phyloP scores from a whole-genome alignment of 1,140 invertebrate genomes.

The Whitmania pigra region DNA sequence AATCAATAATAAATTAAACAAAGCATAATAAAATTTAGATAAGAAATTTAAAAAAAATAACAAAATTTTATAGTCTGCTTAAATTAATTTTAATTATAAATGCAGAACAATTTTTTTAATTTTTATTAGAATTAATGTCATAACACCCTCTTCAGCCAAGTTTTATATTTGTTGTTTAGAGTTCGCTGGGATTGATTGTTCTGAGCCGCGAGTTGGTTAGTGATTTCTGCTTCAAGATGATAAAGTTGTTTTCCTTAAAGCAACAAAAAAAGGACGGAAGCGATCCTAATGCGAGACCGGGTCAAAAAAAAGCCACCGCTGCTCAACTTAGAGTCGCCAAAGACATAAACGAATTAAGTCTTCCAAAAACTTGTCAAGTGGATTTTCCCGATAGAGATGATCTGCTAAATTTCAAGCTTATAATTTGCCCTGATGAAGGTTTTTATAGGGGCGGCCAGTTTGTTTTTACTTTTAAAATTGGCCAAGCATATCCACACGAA shows the following conservation, averaged over 20 bases:
- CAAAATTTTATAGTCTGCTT: too few species aligned
- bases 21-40: too few species aligned
- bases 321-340: conserved; percentile 91
- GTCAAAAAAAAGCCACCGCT: conserved; percentile 78
- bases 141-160: too few species aligned
- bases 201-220: too few species aligned
- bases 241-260: conserved; percentile 92
- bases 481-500: conserved; percentile 84
- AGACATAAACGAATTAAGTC: conserved; percentile 94
- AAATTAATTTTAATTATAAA: too few species aligned
- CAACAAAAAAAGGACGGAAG: conserved; percentile 94
- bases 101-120: too few species aligned
- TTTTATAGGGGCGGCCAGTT: conserved; percentile 87
- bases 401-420: conserved; percentile 84
- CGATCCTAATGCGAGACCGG: conserved; percentile 48
- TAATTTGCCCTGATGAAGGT: conserved; percentile 93
- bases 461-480: conserved; percentile 92
- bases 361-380: conserved; percentile 88
- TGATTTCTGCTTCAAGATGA: conserved; percentile 52
- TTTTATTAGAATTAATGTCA: too few species aligned
- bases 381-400: conserved; percentile 94
- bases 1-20: too few species aligned
- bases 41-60: too few species aligned
- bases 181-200: too few species aligned
- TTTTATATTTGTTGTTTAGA: too few species aligned